Evolutionary conservation across 2,888 invertebrate genomes (phyloP).

Genomic region (Arrhopalites spinosus): DNA sequence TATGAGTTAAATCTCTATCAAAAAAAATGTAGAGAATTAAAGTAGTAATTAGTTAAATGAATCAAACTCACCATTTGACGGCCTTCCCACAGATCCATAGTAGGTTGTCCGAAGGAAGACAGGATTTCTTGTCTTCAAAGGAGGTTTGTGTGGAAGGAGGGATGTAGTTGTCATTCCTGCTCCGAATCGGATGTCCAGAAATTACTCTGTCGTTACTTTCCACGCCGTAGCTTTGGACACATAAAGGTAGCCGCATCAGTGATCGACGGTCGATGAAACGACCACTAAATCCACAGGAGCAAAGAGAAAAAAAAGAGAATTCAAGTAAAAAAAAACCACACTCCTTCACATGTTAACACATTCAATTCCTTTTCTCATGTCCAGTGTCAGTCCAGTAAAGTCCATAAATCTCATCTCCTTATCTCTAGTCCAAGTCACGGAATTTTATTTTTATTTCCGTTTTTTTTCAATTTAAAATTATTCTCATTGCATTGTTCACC

Average conservation of each 20-base stretch:
- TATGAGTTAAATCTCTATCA: background rate
- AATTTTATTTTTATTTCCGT: background rate
- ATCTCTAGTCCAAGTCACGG: background rate
- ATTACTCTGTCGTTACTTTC: slow-evolving; percentile 8
- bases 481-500: background rate
- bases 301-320: slow-evolving; percentile 12
- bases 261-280: slow-evolving; percentile 18
- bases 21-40: too few relatives aligned
- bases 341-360: slow-evolving; percentile 3
- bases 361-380: background rate
- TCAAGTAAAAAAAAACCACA: slow-evolving; percentile 24
- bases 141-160: slow-evolving; percentile 50
- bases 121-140: slow-evolving; percentile 52
- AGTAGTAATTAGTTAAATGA: too few relatives aligned
- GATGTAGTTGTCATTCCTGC: slow-evolving; percentile 53
- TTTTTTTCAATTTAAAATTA: background rate
- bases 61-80: slow-evolving; percentile 46
- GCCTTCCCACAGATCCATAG: slow-evolving; percentile 54
- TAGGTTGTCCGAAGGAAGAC: slow-evolving; percentile 51
- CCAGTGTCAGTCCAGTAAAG: too few relatives aligned
- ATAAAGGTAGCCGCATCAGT: slow-evolving; percentile 37
- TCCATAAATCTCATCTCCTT: background rate
- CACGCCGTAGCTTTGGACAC: slow-evolving; percentile 12
- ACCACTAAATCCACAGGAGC: background rate
- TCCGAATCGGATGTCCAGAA: slow-evolving; percentile 29